Conservation (phyloP, 2,113 vertebrate species). For the Oreotrochilus melanogaster region DNA sequence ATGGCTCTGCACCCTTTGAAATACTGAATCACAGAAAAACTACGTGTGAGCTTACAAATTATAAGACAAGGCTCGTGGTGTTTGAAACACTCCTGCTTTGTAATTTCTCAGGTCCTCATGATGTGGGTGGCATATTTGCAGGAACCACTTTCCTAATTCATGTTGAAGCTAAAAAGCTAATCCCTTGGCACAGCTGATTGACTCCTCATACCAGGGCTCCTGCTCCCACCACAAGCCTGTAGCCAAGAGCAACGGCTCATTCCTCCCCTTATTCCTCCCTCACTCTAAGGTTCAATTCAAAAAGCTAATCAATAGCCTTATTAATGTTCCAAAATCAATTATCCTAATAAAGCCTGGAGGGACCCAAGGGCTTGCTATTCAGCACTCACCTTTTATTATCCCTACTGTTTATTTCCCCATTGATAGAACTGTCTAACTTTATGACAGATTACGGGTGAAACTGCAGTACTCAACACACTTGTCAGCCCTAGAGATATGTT, state of each 20-base stretch:
- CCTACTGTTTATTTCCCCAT: conserved; percentile 57
- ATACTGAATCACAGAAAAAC: neutral
- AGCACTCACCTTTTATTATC: conserved; percentile 68
- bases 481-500: conserved; percentile 59
- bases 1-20: neutral
- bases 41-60: neutral
- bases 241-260: conserved; percentile 27
- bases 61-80: neutral
- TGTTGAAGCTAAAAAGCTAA: neutral
- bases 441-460: conserved; percentile 66
- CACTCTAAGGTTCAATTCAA: conserved; percentile 73
- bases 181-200: neutral
- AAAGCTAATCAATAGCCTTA: conserved; percentile 87
- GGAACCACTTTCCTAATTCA: neutral
- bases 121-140: neutral
- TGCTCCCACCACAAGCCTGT: neutral
- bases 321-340: conserved; percentile 91
- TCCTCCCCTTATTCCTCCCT: conserved; percentile 49
- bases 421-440: conserved; percentile 70
- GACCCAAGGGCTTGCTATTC: conserved; percentile 58
- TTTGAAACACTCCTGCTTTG: neutral
- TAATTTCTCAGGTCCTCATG: neutral
- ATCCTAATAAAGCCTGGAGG: conserved; percentile 85
- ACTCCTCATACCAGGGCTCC: neutral
- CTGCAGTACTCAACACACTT: conserved; percentile 53